Base-by-base conservation (phyloP, 2,888 invertebrate genomes). In the Cerastis leucographa region DNA sequence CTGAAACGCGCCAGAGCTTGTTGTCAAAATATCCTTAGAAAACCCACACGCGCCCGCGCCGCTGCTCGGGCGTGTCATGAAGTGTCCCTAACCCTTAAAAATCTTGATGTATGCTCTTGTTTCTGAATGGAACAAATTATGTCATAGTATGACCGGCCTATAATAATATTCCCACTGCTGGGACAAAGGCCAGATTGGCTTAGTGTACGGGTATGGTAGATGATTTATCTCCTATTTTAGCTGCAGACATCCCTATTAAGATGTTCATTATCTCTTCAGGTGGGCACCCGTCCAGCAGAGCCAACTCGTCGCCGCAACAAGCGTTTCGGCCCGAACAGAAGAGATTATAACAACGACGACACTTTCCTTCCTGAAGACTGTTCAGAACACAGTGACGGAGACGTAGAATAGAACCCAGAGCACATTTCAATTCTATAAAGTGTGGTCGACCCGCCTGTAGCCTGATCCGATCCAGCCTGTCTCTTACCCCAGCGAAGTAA, bases 301-400 rank as follows among this genome's bases (percentile, higher is more conserved):
- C 86, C 79, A 0, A 70, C 69, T 0, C 80, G 80, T 1, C 91
- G 89, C 2, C 89, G 86, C 25, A 82, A 75, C 59, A 90, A 90
- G 81, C 89, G 87, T 4, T 65, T 83, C 59, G 88, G 88, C 1
- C 89, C 90, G 0, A 85, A 88, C 74, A 89, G 81, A 68, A 87
- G 88, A 35, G 84, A 92, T 71, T 88, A 92, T 79, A 89, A 93
- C 74, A 93, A 94, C 64, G 96, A 96, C 69, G 95, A 96, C 85
- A 96, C 96, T 0, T 95, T 94, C 90, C 90, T 85, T 0, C 95
- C 95, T 0, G 95, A 96, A 68, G 94, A 96, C 71, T 94, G 94
- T 83, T 92, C 94, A 1, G 93, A 92, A 7, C 90, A 90, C 29
- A 92, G 92, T 29, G 94, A 94, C 9, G 90, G 86, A 6, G 89